Percentiles rank a stretch among this genome's conserved stretches.
These are phyloP conservation scores for Byasa hedistus DNA, from an alignment of 2,888 invertebrate species.

Conservation along the genomic window DNA sequence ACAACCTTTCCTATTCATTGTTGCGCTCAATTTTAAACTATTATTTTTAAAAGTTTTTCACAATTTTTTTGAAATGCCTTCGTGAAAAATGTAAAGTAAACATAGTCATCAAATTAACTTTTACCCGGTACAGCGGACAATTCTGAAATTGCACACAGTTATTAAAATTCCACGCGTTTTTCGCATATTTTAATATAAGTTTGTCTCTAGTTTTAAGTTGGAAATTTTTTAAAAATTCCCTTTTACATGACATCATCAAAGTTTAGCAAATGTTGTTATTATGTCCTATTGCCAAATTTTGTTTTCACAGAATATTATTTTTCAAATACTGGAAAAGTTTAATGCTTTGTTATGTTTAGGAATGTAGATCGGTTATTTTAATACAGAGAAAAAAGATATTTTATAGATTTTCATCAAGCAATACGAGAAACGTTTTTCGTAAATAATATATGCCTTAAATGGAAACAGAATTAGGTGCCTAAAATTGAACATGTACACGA, in stretches of 20 bases:
- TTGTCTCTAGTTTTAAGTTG: not conserved
- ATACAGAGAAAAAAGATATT: too few species aligned
- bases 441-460: too few species aligned
- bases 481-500: too few species aligned
- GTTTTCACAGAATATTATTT: not conserved
- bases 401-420: too few species aligned
- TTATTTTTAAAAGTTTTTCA: not conserved
- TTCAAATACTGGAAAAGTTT: not conserved
- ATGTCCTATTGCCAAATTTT: not conserved
- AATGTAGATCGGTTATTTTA: too few species aligned
- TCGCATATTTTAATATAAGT: slow-evolving; percentile 1
- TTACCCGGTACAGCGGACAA: not conserved
- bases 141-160: not conserved
- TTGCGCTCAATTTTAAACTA: not conserved
- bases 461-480: too few species aligned
- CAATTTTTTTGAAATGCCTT: not conserved
- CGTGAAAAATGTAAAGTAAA: not conserved
- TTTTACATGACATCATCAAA: not conserved
- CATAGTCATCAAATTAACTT: slow-evolving; percentile 4
- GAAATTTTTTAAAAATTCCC: not conserved
- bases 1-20: not conserved
- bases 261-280: not conserved
- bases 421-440: too few species aligned
- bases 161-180: slow-evolving; percentile 3
- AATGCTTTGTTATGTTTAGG: too few species aligned